A percentile compares a stretch with the other conserved stretches of the same genome.
Conservation (phyloP, 2,113 vertebrate species). For the Xiphophorus hellerii region DNA sequence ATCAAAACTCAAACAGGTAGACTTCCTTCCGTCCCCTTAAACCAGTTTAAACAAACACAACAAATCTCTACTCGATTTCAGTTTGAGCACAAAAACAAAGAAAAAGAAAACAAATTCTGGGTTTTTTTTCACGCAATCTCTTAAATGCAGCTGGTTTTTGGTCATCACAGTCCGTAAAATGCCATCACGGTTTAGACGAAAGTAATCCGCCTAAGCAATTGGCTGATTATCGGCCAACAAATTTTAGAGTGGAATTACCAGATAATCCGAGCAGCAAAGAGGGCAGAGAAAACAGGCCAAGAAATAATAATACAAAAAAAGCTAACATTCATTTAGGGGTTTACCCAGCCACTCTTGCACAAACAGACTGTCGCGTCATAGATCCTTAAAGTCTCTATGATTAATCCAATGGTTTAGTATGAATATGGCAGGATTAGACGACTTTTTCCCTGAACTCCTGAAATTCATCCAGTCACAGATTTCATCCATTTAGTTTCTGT, state of each 20-base stretch:
- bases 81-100: neutral
- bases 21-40: neutral
- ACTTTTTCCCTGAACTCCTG: neutral
- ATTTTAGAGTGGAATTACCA: constrained; percentile 45
- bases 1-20: neutral
- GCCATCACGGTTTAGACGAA: constrained; percentile 29
- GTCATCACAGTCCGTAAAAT: neutral
- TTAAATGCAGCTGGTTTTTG: constrained; percentile 12
- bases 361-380: constrained; percentile 21
- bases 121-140: constrained; percentile 1
- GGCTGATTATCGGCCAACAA: constrained; percentile 25
- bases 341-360: neutral
- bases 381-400: constrained; percentile 48
- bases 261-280: constrained; percentile 46
- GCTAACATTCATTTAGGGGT: constrained; percentile 14
- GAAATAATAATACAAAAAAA: constrained; percentile 8
- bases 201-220: constrained; percentile 52
- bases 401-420: constrained; percentile 46
- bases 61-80: neutral
- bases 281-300: neutral
- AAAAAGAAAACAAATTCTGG: neutral
- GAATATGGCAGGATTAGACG: constrained; percentile 35
- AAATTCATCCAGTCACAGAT: constrained; percentile 5
- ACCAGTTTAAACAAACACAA: neutral
- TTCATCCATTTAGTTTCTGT: constrained; percentile 34